Evolutionary conservation across 1,140 invertebrate genomes (phyloP).

Genomic region (Calliphora vicina): DNA sequence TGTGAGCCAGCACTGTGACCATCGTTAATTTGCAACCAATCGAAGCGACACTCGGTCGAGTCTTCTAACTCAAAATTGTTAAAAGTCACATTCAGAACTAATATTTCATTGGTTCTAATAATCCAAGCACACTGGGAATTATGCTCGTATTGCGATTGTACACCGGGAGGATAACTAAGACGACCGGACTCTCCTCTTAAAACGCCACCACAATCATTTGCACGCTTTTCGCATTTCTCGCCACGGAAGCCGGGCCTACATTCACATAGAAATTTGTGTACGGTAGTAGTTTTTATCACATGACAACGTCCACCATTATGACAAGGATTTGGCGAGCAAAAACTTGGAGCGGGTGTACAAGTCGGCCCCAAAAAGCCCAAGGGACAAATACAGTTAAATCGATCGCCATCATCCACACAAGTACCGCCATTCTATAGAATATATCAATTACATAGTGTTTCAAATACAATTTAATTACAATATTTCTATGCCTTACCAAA

Average conservation of each 20-base stretch:
- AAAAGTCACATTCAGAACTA: constrained; percentile 83
- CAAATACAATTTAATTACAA: too few relatives aligned
- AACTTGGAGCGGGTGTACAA: constrained; percentile 67
- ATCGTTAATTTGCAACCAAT: constrained; percentile 82
- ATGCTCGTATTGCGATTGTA: constrained; percentile 62
- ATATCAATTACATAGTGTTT: neutral
- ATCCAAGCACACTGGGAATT: constrained; percentile 83
- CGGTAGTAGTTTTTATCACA: neutral
- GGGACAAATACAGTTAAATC: constrained; percentile 70
- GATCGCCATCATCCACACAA: constrained; percentile 67
- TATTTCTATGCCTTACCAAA: constrained; percentile 48
- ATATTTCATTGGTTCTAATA: constrained; percentile 70
- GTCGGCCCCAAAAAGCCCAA: constrained; percentile 50
- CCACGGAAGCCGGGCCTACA: constrained; percentile 52
- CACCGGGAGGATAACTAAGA: constrained; percentile 67
- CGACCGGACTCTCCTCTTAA: constrained; percentile 44
- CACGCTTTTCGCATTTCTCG: constrained; percentile 45
- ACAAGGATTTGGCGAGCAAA: constrained; percentile 77
- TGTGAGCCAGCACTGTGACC: constrained; percentile 73
- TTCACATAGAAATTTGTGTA: constrained; percentile 47
- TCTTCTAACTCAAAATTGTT: constrained; percentile 76
- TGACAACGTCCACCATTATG: constrained; percentile 76
- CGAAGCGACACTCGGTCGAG: constrained; percentile 69
- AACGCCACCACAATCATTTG: constrained; percentile 51
- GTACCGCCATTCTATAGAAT: constrained; percentile 75